Conservation (phyloP, 2,888 invertebrate genomes). For the Megamerina dolium region DNA sequence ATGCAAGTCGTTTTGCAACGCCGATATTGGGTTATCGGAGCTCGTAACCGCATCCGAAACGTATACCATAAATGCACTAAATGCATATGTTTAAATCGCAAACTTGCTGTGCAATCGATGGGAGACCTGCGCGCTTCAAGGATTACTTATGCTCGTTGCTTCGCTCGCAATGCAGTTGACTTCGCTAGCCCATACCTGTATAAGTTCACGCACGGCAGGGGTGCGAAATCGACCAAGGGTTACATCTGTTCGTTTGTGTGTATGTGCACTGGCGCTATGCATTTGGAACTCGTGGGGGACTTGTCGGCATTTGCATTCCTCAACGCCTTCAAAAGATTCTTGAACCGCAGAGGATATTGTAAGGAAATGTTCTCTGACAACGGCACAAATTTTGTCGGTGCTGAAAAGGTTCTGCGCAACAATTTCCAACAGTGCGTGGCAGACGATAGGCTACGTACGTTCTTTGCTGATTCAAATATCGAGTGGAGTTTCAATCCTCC, state of each 20-base stretch:
- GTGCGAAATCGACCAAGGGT: not conserved
- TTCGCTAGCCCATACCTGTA: too few species aligned
- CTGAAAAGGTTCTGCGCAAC: not conserved
- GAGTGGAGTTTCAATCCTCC: conserved; percentile 20
- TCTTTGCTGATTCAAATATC: not conserved
- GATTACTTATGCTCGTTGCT: not conserved
- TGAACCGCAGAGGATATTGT: too few species aligned
- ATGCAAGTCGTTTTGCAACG: too few species aligned
- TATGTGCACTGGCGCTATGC: too few species aligned
- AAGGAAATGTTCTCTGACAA: too few species aligned
- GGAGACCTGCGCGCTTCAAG: not conserved
- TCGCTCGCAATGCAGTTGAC: not conserved
- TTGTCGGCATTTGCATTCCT: not conserved
- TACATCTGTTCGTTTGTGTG: too few species aligned
- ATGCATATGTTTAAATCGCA: too few species aligned
- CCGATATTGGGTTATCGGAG: too few species aligned
- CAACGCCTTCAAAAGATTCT: too few species aligned
- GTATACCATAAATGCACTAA: too few species aligned
- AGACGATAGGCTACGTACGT: not conserved
- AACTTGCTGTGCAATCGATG: too few species aligned
- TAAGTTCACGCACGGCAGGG: not conserved
- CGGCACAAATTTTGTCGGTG: not conserved
- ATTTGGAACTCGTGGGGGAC: not conserved
- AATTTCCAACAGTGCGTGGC: not conserved
- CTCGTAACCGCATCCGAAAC: too few species aligned